Evolutionary conservation across 53 echinoderm and acorn worm species (phyloP).

Genomic region (Zoroaster sp.): DNA sequence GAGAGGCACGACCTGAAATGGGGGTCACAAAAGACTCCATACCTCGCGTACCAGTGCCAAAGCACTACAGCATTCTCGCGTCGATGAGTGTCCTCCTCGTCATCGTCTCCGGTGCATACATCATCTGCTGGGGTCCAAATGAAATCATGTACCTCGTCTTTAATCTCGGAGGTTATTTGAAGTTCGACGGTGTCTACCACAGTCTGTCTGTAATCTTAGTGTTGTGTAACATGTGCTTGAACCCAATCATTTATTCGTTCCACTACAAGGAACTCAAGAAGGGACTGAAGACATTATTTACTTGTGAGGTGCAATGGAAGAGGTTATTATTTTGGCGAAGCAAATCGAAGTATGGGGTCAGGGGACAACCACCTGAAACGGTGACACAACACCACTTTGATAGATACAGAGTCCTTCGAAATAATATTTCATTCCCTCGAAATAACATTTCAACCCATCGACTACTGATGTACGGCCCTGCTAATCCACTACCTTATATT

Average conservation of each 20-base stretch:
- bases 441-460: too few relatives aligned
- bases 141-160: constrained; percentile 69
- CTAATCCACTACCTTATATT: too few relatives aligned
- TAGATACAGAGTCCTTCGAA: too few relatives aligned
- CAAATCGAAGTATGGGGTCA: not conserved
- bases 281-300: not conserved
- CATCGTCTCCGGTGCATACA: constrained; percentile 73
- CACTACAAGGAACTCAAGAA: constrained; percentile 73
- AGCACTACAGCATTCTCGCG: constrained; percentile 37
- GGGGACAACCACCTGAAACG: not conserved
- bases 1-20: not conserved
- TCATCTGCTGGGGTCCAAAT: constrained; percentile 89
- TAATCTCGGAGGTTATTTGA: constrained; percentile 64
- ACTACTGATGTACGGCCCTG: too few relatives aligned
- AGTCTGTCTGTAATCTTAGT: constrained; percentile 71
- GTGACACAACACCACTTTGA: too few relatives aligned
- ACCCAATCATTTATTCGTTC: constrained; percentile 83
- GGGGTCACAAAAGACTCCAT: not conserved
- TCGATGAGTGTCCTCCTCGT: constrained; percentile 72
- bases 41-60: not conserved
- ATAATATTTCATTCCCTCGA: too few relatives aligned
- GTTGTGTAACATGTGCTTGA: constrained; percentile 81
- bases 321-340: not conserved
- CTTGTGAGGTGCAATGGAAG: not conserved
- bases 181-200: constrained; percentile 60